Base-by-base conservation (phyloP, 2,797 vertebrate species). In the Caiman crocodilus region DNA sequence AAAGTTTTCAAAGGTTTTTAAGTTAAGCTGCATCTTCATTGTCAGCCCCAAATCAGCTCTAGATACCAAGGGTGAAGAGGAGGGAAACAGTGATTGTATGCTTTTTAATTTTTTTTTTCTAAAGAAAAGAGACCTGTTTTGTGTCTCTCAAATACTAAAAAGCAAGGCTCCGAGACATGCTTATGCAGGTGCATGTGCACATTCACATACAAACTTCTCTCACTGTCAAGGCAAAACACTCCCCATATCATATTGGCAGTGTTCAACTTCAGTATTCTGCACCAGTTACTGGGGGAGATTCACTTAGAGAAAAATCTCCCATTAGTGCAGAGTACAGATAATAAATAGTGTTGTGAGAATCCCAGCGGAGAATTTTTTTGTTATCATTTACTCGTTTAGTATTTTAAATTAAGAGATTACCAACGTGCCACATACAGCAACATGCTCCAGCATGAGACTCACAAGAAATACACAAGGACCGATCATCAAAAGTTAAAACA, bases 1-100 rank as follows among this genome's bases (percentile, higher is more conserved):
- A 93, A 87, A 94, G 80, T 92, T 96, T 95, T 96, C 82, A 96
- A 97, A 97, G 93, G 85, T 90, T 65, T 89, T 85, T 81, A 95
- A 91, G 95, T 8, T 79, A 86, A 89, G 83, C 85, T 80, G 81
- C 35, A 64, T 23, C 60, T 94, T 92, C 87, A 88, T 18, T 55
- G 80, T 1, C 67, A 79, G 32, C 59, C 84, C 42, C 14, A 86
- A 2, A 13, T 80, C 4, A 91, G 91, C 84, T 93, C 85, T 84
- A 95, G 96, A 78, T 85, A 82, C 84, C 85, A 82, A 87, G 91
- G 84, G 56, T 82, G 55, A 82, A 75, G 63, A 94, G 42, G 79
- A 79, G 79, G 77, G 88, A 79, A 42, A 73, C 15, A 28, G 42
- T 81, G 9, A 58, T 7, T 6, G 32, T 28, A 11, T 67, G 42